phyloP scores from a whole-genome alignment of 2,888 invertebrate species.

The Drosophila koepferae region DNA sequence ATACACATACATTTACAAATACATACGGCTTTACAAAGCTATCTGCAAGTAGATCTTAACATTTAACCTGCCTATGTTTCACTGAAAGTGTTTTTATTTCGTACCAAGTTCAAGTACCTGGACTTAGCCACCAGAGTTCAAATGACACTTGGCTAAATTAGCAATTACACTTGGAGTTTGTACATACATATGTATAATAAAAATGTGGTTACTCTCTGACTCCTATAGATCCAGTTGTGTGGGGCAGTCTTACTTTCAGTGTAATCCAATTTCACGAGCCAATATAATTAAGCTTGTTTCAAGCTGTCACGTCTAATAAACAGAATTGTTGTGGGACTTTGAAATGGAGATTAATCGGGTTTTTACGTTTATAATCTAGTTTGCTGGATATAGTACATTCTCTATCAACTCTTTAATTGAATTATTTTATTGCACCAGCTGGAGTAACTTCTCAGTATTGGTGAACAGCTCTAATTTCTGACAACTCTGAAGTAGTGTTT shows the following conservation, averaged over 20 bases:
- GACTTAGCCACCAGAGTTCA: conserved; percentile 19
- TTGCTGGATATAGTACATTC: background rate
- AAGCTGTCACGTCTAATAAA: background rate
- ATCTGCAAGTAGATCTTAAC: conserved; percentile 48
- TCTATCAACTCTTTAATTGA: background rate
- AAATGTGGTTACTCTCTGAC: background rate
- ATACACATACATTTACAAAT: conserved; percentile 24
- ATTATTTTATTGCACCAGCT: background rate
- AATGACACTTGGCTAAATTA: conserved; percentile 46
- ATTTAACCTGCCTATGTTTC: conserved; percentile 48
- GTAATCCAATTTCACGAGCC: background rate
- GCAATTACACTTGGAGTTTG: conserved; percentile 8
- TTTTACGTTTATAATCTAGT: background rate
- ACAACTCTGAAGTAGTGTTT: background rate
- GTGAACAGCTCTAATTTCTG: background rate
- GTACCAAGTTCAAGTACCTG: conserved; percentile 45
- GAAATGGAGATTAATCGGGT: background rate
- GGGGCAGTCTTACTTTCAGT: background rate
- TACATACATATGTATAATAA: background rate
- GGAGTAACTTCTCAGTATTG: background rate
- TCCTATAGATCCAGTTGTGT: background rate
- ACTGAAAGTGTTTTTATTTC: conserved; percentile 36
- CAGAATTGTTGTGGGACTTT: no score
- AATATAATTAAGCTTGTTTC: background rate
- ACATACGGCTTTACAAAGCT: conserved; percentile 12